These are phyloP conservation scores for Nansenia antarctica DNA, from an alignment of 2,113 vertebrate species.

Conservation along the genomic window DNA sequence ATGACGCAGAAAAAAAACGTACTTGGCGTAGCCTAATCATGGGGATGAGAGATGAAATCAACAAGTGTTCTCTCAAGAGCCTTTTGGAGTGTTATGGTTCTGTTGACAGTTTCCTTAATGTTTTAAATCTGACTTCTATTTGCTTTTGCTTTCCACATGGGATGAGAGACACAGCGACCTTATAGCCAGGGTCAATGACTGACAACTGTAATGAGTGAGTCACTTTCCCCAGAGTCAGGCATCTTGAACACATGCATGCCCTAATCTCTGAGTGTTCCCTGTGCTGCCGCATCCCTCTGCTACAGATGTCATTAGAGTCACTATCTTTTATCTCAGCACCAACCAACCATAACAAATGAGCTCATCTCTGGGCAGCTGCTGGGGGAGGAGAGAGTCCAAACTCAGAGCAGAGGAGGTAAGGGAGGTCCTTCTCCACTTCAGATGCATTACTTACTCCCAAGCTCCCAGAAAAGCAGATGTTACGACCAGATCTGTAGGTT, in stretches of 20 bases:
- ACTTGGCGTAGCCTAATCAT: too few relatives aligned
- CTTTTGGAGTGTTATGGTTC: too few relatives aligned
- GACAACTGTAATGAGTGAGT: background rate
- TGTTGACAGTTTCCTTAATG: too few relatives aligned
- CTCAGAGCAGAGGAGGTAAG: background rate
- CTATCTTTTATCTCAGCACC: constrained; percentile 14
- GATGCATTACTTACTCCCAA: background rate
- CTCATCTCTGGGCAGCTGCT: constrained; percentile 7
- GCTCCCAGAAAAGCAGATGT: constrained; percentile 39
- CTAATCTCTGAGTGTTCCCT: too few relatives aligned
- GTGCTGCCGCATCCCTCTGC: background rate
- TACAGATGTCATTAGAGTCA: constrained; percentile 3
- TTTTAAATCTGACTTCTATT: background rate
- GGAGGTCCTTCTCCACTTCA: constrained; percentile 13
- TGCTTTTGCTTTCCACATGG: background rate
- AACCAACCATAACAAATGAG: constrained; percentile 22
- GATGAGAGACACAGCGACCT: background rate
- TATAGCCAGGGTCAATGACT: background rate
- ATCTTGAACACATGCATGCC: background rate
- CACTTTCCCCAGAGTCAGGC: background rate
- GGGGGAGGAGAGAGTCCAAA: constrained; percentile 1
- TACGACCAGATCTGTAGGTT: background rate
- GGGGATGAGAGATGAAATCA: too few relatives aligned
- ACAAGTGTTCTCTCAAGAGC: too few relatives aligned
- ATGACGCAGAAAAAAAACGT: background rate